Percentiles rank a stretch among this genome's conserved stretches.
Evolutionary conservation across 1,140 invertebrate genomes (phyloP).

Genomic region (Drosophila baimaii): DNA sequence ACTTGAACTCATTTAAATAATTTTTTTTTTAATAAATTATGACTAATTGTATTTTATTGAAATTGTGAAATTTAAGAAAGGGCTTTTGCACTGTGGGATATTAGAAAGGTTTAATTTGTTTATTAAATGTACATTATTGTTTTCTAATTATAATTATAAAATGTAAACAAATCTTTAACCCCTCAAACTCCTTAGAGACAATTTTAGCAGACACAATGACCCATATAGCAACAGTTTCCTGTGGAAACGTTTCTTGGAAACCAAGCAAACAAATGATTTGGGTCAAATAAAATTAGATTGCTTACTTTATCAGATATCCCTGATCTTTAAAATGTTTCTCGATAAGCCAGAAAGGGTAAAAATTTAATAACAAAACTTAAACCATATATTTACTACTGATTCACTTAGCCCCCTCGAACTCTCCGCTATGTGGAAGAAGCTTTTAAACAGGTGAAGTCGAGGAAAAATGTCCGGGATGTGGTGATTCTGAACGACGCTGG

Average conservation of each 20-base stretch:
- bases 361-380: too few species aligned
- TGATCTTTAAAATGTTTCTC: constrained; percentile 39
- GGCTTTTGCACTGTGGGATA: too few species aligned
- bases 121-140: too few species aligned
- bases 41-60: too few species aligned
- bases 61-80: too few species aligned
- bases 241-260: constrained; percentile 27
- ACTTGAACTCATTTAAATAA: too few species aligned
- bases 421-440: constrained; percentile 71
- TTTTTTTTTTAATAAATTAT: too few species aligned
- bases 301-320: neutral
- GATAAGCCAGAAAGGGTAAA: constrained; percentile 51
- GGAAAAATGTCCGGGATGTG: constrained; percentile 69
- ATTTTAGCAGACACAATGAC: constrained; percentile 36
- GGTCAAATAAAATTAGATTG: neutral
- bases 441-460: constrained; percentile 58
- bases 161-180: neutral
- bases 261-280: constrained; percentile 9
- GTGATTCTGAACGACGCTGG: constrained; percentile 71
- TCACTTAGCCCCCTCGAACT: constrained; percentile 56
- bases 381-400: too few species aligned
- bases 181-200: neutral
- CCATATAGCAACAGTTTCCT: constrained; percentile 31
- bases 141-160: neutral
- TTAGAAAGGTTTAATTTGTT: too few species aligned